Evolutionary conservation across 2,113 vertebrate genomes (phyloP).

Genomic region (Rhizomys pruinosus): DNA sequence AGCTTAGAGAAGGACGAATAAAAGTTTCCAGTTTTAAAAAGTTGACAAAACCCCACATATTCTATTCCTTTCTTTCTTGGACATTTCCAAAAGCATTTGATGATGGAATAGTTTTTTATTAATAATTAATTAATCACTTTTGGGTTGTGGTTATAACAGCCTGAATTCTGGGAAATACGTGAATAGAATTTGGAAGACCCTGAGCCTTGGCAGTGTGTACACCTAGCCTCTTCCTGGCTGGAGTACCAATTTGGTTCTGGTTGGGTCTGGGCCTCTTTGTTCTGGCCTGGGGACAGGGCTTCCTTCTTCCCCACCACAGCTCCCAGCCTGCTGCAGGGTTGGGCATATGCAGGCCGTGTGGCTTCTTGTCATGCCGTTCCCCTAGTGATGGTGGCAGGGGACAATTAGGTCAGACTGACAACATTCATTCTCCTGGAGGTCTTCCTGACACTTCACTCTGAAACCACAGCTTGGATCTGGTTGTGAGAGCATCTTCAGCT

Average conservation of each 20-base stretch:
- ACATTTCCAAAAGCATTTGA: neutral
- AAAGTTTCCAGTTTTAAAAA: neutral
- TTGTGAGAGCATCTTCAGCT: neutral
- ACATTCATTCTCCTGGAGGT: slow-evolving; percentile 37
- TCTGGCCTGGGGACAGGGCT: neutral
- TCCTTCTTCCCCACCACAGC: neutral
- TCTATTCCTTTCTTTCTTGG: neutral
- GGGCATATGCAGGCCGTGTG: fast-evolving
- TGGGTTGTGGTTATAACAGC: neutral
- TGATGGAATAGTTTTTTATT: neutral
- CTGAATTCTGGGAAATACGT: neutral
- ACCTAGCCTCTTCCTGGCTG: neutral
- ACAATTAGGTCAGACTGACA: neutral
- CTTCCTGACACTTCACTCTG: neutral
- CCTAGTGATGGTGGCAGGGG: neutral
- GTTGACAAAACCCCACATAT: neutral
- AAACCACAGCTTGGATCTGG: neutral
- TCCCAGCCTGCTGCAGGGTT: neutral
- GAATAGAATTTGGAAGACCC: neutral
- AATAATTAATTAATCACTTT: neutral
- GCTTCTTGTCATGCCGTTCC: neutral
- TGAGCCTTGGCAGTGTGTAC: neutral
- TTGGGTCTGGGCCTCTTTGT: neutral
- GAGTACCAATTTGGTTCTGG: neutral
- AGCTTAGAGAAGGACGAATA: neutral